A percentile compares a stretch with the other conserved stretches of the same genome.
Evolutionary conservation across 2,797 vertebrate genomes (phyloP).

Genomic region (Sarcophilus harrisii): DNA sequence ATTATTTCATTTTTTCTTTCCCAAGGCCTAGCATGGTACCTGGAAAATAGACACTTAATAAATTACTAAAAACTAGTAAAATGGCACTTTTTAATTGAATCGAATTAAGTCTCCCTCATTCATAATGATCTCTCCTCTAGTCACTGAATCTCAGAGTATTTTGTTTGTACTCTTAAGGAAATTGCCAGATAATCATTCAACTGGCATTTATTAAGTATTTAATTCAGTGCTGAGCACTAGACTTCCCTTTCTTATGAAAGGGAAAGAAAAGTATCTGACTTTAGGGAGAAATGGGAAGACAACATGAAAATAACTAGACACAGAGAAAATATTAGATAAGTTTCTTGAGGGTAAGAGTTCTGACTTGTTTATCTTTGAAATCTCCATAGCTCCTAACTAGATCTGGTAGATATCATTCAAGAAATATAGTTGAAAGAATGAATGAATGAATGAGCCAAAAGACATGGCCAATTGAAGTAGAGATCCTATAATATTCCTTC

Average conservation of each 20-base stretch:
- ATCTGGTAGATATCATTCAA: neutral
- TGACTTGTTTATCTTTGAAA: neutral
- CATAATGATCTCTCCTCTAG: neutral
- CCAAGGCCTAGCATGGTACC: neutral
- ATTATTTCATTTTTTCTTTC: neutral
- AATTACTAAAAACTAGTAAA: neutral
- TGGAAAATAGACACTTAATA: neutral
- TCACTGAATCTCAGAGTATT: neutral
- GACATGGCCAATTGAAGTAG: neutral
- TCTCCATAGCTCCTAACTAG: neutral
- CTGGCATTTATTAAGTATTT: neutral
- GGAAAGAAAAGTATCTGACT: neutral
- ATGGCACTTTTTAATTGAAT: neutral
- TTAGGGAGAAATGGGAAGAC: neutral
- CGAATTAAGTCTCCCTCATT: neutral
- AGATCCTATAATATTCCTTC: neutral
- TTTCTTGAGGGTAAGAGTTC: neutral
- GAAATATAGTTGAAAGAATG: neutral
- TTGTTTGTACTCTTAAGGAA: neutral
- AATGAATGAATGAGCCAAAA: neutral
- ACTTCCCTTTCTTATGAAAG: neutral
- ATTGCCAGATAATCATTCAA: neutral
- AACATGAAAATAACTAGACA: neutral
- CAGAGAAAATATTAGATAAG: neutral
- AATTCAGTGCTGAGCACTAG: neutral